These are phyloP conservation scores for pig (Sus scrofa) DNA, from an alignment of 2,113 vertebrate genomes.

Conservation along the genomic window DNA sequence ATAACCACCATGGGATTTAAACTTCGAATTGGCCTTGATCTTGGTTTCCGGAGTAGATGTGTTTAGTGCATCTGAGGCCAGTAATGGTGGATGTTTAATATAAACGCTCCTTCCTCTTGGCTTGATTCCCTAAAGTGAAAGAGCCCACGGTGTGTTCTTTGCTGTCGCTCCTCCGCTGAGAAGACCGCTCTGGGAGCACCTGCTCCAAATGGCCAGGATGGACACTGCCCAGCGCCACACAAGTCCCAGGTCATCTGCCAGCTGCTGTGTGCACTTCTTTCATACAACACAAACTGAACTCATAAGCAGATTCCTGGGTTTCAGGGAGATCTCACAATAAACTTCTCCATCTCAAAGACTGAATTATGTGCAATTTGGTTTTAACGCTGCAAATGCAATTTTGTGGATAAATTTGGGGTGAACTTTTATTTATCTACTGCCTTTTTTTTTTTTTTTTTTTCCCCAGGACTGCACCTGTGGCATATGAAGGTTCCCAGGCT, in stretches of 20 bases:
- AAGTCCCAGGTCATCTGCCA: not conserved
- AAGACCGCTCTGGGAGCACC: not conserved
- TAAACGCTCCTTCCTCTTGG: not conserved
- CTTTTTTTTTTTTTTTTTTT: too few species aligned
- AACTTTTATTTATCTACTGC: not conserved
- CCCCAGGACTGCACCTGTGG: too few species aligned
- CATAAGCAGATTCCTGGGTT: not conserved
- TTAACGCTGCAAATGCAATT: not conserved
- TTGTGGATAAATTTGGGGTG: not conserved
- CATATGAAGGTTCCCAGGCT: too few species aligned
- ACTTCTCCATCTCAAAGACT: not conserved
- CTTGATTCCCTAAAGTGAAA: not conserved
- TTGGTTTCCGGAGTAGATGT: conserved; percentile 43
- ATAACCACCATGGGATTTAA: conserved; percentile 60
- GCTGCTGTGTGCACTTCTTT: not conserved
- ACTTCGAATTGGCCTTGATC: not conserved
- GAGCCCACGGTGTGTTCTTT: not conserved
- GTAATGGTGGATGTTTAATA: not conserved
- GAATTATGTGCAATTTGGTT: conserved; percentile 9
- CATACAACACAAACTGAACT: not conserved
- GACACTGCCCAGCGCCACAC: fast-evolving
- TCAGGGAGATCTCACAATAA: conserved; percentile 13
- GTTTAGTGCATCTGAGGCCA: not conserved
- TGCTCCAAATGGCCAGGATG: not conserved
- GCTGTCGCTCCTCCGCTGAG: not conserved